Conservation (phyloP, 2,797 vertebrate species). For the Oryzias dopingdopingensis region DNA sequence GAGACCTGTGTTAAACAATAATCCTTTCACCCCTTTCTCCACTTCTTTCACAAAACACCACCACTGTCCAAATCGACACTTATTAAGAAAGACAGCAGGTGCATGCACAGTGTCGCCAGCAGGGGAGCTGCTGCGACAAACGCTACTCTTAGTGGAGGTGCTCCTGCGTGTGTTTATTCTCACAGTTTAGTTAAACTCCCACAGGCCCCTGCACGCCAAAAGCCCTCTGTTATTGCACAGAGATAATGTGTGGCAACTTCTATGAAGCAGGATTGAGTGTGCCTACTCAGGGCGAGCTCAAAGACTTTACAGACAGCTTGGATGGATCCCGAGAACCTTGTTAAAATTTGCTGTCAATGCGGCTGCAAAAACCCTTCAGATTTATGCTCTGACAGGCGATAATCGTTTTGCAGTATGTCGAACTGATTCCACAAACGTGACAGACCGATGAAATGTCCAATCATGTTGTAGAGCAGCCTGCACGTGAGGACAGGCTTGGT, state of each 20-base stretch:
- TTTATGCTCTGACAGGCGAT: conserved; percentile 24
- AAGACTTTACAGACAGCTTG: conserved; percentile 45
- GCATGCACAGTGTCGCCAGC: conserved; percentile 39
- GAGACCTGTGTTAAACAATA: conserved; percentile 39
- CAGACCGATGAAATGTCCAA: conserved; percentile 30
- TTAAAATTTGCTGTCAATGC: conserved; percentile 20
- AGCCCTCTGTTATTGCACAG: conserved; percentile 56
- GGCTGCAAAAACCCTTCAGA: conserved; percentile 16
- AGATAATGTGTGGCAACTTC: conserved; percentile 44
- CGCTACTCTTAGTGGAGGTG: conserved; percentile 32
- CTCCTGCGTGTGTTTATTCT: conserved; percentile 36
- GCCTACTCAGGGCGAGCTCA: conserved; percentile 46
- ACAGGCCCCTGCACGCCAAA: conserved; percentile 29
- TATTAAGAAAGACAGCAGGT: conserved; percentile 33
- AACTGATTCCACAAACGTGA: conserved; percentile 32
- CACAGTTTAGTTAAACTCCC: conserved; percentile 44
- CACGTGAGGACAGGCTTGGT: conserved; percentile 38
- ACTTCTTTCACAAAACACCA: conserved; percentile 31
- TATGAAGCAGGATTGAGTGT: conserved; percentile 19
- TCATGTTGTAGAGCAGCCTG: conserved; percentile 38
- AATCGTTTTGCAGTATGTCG: conserved; percentile 16
- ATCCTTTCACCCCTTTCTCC: conserved; percentile 21
- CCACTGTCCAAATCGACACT: conserved; percentile 31
- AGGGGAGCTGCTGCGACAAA: conserved; percentile 26
- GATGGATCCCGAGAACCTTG: conserved; percentile 44